A percentile compares a stretch with the other conserved stretches of the same genome.
Conservation (phyloP, 2,113 vertebrate species). For the Dicrurus megarhynchus region DNA sequence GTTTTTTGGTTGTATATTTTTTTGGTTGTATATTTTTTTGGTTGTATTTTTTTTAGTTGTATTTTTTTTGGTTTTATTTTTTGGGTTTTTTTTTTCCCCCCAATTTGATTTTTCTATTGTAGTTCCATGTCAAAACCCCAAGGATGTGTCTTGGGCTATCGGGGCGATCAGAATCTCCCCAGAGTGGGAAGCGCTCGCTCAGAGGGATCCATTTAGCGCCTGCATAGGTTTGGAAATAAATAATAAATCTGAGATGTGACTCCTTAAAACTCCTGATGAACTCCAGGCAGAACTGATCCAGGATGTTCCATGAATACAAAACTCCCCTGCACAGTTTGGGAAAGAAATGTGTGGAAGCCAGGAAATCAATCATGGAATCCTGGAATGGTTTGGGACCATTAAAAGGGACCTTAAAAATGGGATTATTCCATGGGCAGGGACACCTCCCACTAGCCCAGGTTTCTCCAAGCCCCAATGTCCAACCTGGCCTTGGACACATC, state of each 20-base stretch:
- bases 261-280: neutral
- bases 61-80: neutral
- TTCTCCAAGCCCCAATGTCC: neutral
- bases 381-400: neutral
- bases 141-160: no score
- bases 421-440: neutral
- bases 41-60: neutral
- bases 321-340: neutral
- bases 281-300: neutral
- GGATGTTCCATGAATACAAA: no score
- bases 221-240: neutral
- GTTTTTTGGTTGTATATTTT: neutral
- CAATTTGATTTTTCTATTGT: neutral
- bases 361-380: neutral
- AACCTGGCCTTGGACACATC: neutral
- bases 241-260: no score
- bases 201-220: neutral
- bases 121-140: neutral
- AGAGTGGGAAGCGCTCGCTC: fast-evolving
- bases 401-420: neutral
- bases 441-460: fast-evolving
- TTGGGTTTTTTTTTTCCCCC: neutral
- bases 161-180: neutral
- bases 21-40: neutral
- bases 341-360: neutral